phyloP scores from a whole-genome alignment of 2,113 vertebrate genomes.

The Sander vitreus region DNA sequence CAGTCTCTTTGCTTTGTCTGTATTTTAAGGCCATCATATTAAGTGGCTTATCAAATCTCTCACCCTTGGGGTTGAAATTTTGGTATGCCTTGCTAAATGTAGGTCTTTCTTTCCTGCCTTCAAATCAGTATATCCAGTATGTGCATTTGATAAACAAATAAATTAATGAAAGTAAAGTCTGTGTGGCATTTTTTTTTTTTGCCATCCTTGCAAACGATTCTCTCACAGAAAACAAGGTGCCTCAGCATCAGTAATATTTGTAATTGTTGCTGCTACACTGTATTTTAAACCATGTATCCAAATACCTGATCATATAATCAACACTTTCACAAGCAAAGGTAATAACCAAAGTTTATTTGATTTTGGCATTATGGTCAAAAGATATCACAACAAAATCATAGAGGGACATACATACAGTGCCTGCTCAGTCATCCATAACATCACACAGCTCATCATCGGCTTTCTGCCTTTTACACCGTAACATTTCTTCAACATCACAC shows the following conservation, averaged over 20 bases:
- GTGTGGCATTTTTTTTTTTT: not conserved
- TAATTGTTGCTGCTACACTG: not conserved
- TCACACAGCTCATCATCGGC: slow-evolving; percentile 27
- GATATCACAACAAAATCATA: slow-evolving; percentile 72
- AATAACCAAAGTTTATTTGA: slow-evolving; percentile 79
- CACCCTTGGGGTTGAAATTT: not conserved
- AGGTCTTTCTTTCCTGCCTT: slow-evolving; percentile 5
- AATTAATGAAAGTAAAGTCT: slow-evolving; percentile 38
- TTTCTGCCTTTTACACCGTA: slow-evolving; percentile 52
- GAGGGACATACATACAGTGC: slow-evolving; percentile 45
- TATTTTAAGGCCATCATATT: not conserved
- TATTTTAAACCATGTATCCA: not conserved
- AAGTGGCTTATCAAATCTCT: not conserved
- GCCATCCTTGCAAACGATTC: not conserved
- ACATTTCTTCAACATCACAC: slow-evolving; percentile 20
- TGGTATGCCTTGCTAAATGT: slow-evolving; percentile 13
- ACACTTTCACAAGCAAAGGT: slow-evolving; percentile 18
- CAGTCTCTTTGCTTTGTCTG: not conserved
- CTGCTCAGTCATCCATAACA: slow-evolving; percentile 46
- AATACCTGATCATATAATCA: not conserved
- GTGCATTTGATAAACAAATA: slow-evolving; percentile 63
- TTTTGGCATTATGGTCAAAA: slow-evolving; percentile 70
- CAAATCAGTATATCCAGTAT: slow-evolving; percentile 43
- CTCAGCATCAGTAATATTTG: not conserved
- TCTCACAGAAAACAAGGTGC: not conserved